phyloP scores from a whole-genome alignment of 2,888 invertebrate genomes.

The Diarsia brunnea region DNA sequence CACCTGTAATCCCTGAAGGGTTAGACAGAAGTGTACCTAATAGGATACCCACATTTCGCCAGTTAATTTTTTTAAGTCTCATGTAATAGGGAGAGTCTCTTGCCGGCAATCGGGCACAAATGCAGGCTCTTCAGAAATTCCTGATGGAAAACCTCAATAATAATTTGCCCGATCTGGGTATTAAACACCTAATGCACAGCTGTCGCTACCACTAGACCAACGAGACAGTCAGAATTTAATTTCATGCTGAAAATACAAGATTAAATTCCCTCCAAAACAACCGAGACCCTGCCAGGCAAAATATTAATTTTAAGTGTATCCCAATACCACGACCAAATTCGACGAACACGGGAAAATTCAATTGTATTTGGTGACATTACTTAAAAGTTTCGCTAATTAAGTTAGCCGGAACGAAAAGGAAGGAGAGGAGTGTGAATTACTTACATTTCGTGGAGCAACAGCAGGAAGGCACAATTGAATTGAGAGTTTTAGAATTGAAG shows the following conservation, averaged over 20 bases:
- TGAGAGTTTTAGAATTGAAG: slow-evolving; percentile 65
- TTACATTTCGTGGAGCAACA: slow-evolving; percentile 51
- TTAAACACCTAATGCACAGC: no score
- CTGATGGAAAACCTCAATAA: no score
- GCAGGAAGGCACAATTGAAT: slow-evolving; percentile 62
- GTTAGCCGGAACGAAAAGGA: slow-evolving; percentile 50
- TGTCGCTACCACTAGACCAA: neutral
- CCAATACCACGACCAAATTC: slow-evolving; percentile 17
- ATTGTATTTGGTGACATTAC: slow-evolving; percentile 48
- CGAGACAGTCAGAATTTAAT: neutral
- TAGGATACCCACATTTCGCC: neutral
- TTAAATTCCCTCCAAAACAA: neutral
- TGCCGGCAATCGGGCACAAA: no score
- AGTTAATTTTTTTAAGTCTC: no score
- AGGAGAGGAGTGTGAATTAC: slow-evolving; percentile 54
- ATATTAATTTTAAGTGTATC: slow-evolving; percentile 14
- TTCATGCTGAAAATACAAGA: neutral
- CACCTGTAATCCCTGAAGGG: neutral
- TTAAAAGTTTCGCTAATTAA: slow-evolving; percentile 61
- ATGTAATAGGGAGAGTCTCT: no score
- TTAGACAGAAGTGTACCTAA: neutral
- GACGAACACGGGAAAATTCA: slow-evolving; percentile 15
- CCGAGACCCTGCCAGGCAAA: neutral
- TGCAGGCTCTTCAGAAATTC: no score
- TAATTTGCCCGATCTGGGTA: no score